Evolutionary conservation across 2,888 invertebrate species (phyloP), one percentile per base, ranked within the genome.

Genomic region (Orthosia incerta): DNA sequence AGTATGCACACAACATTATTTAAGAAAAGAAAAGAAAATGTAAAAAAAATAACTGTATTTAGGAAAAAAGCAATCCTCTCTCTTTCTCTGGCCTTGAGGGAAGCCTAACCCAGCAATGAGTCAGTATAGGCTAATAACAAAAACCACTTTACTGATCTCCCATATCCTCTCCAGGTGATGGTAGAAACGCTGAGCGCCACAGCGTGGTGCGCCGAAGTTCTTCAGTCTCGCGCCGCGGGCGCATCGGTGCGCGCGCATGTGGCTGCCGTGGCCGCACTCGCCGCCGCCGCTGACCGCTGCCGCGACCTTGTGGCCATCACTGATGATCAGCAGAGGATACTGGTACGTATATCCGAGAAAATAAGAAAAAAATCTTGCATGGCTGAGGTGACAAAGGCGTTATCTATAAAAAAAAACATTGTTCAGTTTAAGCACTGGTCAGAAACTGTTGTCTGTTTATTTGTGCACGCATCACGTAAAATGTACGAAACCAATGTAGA

Each of bases 261-360:
- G 77, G 97, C 98, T 60, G 98, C 98, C 0, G 97, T 97, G 26
- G 97, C 98, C 87, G 98, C 98, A 9, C 97, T 99, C 23, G 98
- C 98, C 84, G 97, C 98, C 39, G 99, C 99, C n/a, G 96, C 98
- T 69, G 99, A 99, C 93, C 97, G 98, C 91, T 98, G 98, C 90
- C 97, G 97, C 74, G 99, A 99, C 93, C 97, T 99, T 85, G 97
- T 99, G 23, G 98, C 99, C 86, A 97, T 99, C 85, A 98, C 99
- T 26, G 98, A 99, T 92, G 98, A 98, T 89, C 97, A 98, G 88
- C 98, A 98, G 91, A 97, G 97, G 93, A 97, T 99, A 92, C 97
- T 98, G 96, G 98, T 98, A 89, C 93, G 93, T 75, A 48, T 0
- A 51, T 23, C 13, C 39, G 1, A 4, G 7, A 16, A n/a, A n/a